Conservation (phyloP, 1,140 invertebrate genomes). For the Lasioglossum albipes region DNA sequence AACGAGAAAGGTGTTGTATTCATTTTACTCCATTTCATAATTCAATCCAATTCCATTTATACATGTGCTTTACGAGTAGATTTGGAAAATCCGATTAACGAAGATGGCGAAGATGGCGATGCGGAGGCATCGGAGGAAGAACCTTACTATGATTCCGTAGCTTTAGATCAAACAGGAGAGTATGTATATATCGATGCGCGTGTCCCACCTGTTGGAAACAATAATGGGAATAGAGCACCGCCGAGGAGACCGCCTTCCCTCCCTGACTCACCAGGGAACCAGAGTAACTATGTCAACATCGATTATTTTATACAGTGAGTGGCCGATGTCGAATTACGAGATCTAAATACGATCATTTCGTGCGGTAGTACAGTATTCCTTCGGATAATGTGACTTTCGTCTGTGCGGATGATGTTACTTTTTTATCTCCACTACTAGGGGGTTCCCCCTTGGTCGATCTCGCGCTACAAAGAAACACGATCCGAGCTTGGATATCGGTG, state of each 20-base stretch:
- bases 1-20: constrained; percentile 72
- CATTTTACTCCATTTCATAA: neutral
- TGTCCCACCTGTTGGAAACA: constrained; percentile 73
- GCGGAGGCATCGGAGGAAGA: constrained; percentile 84
- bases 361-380: neutral
- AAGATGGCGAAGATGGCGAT: constrained; percentile 76
- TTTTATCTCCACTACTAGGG: no score
- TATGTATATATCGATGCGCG: constrained; percentile 88
- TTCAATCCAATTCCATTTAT: constrained; percentile 8
- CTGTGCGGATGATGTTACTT: no score
- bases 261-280: constrained; percentile 87
- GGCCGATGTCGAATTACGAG: neutral
- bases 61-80: constrained; percentile 58
- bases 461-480: no score
- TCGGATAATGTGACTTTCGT: no score
- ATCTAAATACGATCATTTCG: neutral
- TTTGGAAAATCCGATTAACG: constrained; percentile 71
- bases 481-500: no score
- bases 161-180: constrained; percentile 88
- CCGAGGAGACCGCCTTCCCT: constrained; percentile 79
- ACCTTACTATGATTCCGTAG: constrained; percentile 91
- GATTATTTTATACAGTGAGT: constrained; percentile 92
- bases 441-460: no score
- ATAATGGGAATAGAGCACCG: constrained; percentile 68
- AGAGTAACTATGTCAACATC: constrained; percentile 94